phyloP scores from a whole-genome alignment of 2,888 invertebrate species.

The Ochropleura leucogaster region DNA sequence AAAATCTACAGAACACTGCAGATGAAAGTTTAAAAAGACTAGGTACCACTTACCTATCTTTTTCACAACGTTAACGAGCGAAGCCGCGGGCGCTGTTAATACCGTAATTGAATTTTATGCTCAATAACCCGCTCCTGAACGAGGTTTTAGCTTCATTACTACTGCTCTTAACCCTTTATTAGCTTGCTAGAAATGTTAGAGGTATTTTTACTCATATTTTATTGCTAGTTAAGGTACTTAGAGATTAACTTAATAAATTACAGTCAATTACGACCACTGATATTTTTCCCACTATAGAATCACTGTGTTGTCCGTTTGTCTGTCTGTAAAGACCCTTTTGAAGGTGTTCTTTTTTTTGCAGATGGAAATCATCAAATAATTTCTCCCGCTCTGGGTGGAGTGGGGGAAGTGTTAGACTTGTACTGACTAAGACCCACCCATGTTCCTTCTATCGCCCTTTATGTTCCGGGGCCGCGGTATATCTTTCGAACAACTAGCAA shows the following conservation, averaged over 20 bases:
- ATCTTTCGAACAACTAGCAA: no score
- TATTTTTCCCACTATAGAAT: background rate
- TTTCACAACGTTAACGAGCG: conserved; percentile 39
- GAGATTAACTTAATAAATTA: background rate
- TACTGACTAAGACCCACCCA: no score
- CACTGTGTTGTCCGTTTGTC: no score
- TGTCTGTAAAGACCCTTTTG: no score
- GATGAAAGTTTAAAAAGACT: conserved; percentile 12
- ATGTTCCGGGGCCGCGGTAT: no score
- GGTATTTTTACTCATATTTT: conserved; percentile 15
- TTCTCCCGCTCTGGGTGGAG: no score
- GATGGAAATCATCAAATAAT: no score
- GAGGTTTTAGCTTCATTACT: conserved; percentile 49
- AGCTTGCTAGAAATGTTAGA: conserved; percentile 41
- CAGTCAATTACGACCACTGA: background rate
- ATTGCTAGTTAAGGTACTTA: conserved; percentile 5
- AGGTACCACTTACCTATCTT: conserved; percentile 9
- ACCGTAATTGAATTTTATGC: conserved; percentile 54
- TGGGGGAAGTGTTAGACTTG: no score
- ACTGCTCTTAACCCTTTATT: conserved; percentile 41
- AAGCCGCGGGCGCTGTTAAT: conserved; percentile 42
- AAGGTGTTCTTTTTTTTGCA: no score
- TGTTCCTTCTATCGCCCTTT: no score
- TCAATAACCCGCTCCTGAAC: conserved; percentile 45
- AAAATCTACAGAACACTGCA: conserved; percentile 16